Conservation (phyloP, 2,113 vertebrate genomes). For the Merops nubicus region DNA sequence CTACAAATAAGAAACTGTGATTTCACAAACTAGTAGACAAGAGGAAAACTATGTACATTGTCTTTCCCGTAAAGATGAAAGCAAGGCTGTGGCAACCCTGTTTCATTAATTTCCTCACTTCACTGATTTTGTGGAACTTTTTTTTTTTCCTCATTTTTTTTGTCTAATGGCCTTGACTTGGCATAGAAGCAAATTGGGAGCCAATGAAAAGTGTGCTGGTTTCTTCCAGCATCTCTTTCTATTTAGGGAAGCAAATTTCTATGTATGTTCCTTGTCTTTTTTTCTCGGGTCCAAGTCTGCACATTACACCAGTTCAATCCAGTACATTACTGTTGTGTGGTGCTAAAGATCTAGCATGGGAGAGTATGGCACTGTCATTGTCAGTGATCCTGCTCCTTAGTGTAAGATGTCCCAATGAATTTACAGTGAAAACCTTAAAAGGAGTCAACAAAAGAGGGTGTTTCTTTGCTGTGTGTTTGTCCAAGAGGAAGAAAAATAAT, state of each 20-base stretch:
- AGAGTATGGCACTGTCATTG: neutral
- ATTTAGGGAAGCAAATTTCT: neutral
- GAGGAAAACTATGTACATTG: neutral
- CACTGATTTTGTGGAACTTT: neutral
- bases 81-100: neutral
- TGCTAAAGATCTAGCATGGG: neutral
- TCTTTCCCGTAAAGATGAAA: neutral
- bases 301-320: neutral
- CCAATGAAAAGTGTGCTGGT: neutral
- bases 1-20: neutral
- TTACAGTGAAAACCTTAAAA: neutral
- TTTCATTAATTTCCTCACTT: neutral
- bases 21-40: slow-evolving; percentile 8
- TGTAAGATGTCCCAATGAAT: neutral
- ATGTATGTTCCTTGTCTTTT: neutral
- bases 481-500: neutral
- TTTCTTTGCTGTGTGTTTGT: neutral
- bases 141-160: neutral
- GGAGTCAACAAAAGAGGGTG: neutral
- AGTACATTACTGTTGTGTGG: neutral
- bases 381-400: neutral
- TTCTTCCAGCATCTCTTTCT: neutral
- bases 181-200: neutral
- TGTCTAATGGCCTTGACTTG: neutral
- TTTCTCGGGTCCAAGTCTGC: neutral